These are phyloP conservation scores for Tachypleus tridentatus DNA, from an alignment of 1,140 invertebrate genomes.

Conservation along the genomic window DNA sequence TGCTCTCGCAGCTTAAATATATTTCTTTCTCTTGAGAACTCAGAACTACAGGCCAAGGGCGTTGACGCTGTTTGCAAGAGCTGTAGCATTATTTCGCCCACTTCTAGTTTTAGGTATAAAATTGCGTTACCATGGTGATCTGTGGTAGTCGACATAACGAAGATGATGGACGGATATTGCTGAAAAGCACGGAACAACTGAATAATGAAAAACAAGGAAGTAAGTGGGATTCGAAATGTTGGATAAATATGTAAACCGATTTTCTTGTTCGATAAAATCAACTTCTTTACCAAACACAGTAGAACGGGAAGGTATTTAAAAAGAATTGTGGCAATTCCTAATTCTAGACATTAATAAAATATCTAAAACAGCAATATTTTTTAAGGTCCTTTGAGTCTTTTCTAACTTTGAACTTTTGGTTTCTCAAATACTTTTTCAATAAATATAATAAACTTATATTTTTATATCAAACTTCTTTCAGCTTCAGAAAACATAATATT, in stretches of 20 bases:
- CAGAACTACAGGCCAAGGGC: too few relatives aligned
- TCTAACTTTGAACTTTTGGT: neutral
- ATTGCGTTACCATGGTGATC: slow-evolving; percentile 18
- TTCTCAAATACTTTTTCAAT: too few relatives aligned
- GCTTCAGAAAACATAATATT: too few relatives aligned
- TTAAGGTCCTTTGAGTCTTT: neutral
- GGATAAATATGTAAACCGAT: neutral
- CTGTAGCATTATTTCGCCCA: too few relatives aligned
- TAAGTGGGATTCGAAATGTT: slow-evolving; percentile 10
- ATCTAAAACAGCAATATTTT: neutral
- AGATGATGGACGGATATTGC: slow-evolving; percentile 11
- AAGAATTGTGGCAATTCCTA: neutral
- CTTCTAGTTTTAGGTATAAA: too few relatives aligned
- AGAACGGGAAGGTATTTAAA: neutral
- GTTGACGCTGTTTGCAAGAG: too few relatives aligned
- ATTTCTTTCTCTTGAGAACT: too few relatives aligned
- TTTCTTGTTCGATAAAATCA: neutral
- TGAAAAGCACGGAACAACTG: slow-evolving; percentile 19
- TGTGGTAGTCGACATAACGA: slow-evolving; percentile 17
- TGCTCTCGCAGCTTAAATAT: too few relatives aligned
- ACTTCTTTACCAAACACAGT: too few relatives aligned
- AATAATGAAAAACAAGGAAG: slow-evolving; percentile 17
- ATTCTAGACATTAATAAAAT: neutral
- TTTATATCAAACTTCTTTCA: too few relatives aligned
- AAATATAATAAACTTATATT: too few relatives aligned